Percentiles rank a stretch among this genome's conserved stretches.
Conservation (phyloP, 2,888 invertebrate species). For the Morpho helenor region DNA sequence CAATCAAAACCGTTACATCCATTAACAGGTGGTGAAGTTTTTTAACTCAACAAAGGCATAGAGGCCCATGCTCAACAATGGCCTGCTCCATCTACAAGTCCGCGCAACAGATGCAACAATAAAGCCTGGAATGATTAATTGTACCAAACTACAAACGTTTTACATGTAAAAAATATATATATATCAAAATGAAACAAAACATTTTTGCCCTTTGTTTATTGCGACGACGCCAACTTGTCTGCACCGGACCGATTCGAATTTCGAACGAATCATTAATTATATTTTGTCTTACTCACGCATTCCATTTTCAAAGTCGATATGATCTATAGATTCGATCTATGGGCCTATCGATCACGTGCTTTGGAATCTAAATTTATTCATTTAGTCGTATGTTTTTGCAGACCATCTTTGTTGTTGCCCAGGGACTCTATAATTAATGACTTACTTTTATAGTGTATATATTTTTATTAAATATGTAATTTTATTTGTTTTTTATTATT, state of each 20-base stretch:
- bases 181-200: slow-evolving; percentile 52
- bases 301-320: slow-evolving; percentile 75
- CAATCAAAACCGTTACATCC: slow-evolving; percentile 33
- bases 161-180: slow-evolving; percentile 53
- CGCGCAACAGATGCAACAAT: slow-evolving; percentile 72
- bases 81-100: slow-evolving; percentile 51
- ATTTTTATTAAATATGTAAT: not conserved
- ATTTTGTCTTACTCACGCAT: slow-evolving; percentile 79
- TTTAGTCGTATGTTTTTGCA: slow-evolving; percentile 74
- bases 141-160: slow-evolving; percentile 62
- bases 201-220: slow-evolving; percentile 74
- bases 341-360: slow-evolving; percentile 75
- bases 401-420: slow-evolving; percentile 38
- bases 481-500: not conserved
- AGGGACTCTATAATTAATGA: slow-evolving; percentile 22
- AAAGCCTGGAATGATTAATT: slow-evolving; percentile 66
- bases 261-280: slow-evolving; percentile 76
- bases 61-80: slow-evolving; percentile 58
- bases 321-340: slow-evolving; percentile 78
- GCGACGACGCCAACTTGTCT: slow-evolving; percentile 77
- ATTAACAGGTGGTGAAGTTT: slow-evolving; percentile 67
- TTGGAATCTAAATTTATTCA: slow-evolving; percentile 75
- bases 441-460: slow-evolving; percentile 3
- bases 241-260: slow-evolving; percentile 74
- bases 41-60: slow-evolving; percentile 46